These are phyloP conservation scores for Teleiodes luculella DNA, from an alignment of 2,888 invertebrate species.

Conservation along the genomic window DNA sequence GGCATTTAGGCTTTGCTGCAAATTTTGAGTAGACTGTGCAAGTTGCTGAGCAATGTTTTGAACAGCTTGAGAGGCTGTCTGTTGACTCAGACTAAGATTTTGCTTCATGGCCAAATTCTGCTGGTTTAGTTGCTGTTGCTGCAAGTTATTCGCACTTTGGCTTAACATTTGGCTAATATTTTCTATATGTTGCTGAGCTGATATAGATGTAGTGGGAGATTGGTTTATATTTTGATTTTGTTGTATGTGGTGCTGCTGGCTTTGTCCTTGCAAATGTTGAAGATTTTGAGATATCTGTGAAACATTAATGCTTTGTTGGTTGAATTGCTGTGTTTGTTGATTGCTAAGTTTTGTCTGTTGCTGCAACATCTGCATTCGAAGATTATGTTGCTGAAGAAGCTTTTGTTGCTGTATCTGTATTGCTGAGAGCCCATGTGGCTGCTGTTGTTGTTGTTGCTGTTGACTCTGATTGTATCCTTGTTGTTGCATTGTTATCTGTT, in stretches of 20 bases:
- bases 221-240: slow-evolving; percentile 57
- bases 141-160: slow-evolving; percentile 70
- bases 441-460: slow-evolving; percentile 47
- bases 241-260: slow-evolving; percentile 67
- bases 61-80: slow-evolving; percentile 62
- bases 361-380: slow-evolving; percentile 73
- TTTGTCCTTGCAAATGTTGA: slow-evolving; percentile 60
- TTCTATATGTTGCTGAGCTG: slow-evolving; percentile 81
- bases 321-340: slow-evolving; percentile 55
- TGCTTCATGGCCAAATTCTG: slow-evolving; percentile 71
- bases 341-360: slow-evolving; percentile 51
- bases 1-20: slow-evolving; percentile 64
- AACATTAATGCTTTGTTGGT: slow-evolving; percentile 62
- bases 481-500: slow-evolving; percentile 56
- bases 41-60: slow-evolving; percentile 71
- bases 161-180: slow-evolving; percentile 79
- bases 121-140: slow-evolving; percentile 65
- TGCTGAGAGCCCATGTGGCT: slow-evolving; percentile 64
- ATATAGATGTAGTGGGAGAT: slow-evolving; percentile 65
- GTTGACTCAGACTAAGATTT: slow-evolving; percentile 63
- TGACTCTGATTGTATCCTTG: slow-evolving; percentile 25
- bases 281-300: slow-evolving; percentile 67
- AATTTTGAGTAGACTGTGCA: slow-evolving; percentile 64
- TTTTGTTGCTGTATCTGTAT: slow-evolving; percentile 77
- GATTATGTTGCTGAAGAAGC: slow-evolving; percentile 77